Evolutionary conservation across 1,140 invertebrate species (phyloP), one percentile per base, ranked within the genome.

Genomic region (Elysia chlorotica): DNA sequence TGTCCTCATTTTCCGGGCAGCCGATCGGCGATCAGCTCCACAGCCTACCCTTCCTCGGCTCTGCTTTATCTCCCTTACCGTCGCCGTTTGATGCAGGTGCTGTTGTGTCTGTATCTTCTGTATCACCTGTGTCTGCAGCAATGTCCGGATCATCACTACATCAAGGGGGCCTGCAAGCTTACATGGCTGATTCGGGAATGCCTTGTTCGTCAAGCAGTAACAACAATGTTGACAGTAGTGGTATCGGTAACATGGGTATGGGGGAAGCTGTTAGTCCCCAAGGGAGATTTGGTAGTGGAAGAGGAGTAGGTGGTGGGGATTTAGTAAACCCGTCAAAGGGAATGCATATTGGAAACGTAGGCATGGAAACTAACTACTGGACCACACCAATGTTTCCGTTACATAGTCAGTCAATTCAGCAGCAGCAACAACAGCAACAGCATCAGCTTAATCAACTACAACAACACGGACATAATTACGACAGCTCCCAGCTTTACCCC

Each of bases 11-110:
- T 28, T 36, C 36, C 3, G 57, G 53, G 21, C 69, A 71, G 37
- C 69, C 69, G 14, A 62, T 71, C 17, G 69, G 69, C 25, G 57
- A 71, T n/a, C 69, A 71, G 59, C 59, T 71, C 0, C 69, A 59
- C 19, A 19, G 28, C 17, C 28, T 19, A 25, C 10, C 28, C 56
- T 10, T n/a, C 41, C n/a, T n/a, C 41, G 10, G 10, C n/a, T 48
- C 41, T 48, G 10, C 41, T 48, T 48, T 48, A 48, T 48, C 10
- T 10, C 10, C 41, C 10, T 10, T 14, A 48, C n/a, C n/a, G 41
- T n/a, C 41, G 41, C n/a, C n/a, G n/a, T n/a, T 48, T 48, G 41
- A n/a, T n/a, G 41, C 41, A 48, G 41, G 41, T 48, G 41, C 10
- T 48, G 10, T 48, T n/a, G 41, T n/a, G n/a, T n/a, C n/a, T n/a